phyloP scores from a whole-genome alignment of 2,113 vertebrate genomes.

The Canis aureus region DNA sequence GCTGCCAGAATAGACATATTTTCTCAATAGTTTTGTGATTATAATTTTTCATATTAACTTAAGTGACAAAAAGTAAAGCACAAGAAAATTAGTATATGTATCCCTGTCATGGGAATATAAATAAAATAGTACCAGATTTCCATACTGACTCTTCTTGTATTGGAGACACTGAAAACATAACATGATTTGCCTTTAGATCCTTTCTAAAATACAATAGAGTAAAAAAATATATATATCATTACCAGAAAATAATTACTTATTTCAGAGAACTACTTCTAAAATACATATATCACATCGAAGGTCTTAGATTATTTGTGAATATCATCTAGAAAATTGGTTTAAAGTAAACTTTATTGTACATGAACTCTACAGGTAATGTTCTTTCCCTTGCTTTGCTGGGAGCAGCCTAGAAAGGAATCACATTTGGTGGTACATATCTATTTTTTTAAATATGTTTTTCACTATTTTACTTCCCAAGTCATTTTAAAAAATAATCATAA shows the following conservation, averaged over 20 bases:
- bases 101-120: not conserved
- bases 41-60: conserved; percentile 19
- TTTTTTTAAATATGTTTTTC: not conserved
- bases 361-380: not conserved
- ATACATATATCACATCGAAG: not conserved
- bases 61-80: conserved; percentile 1
- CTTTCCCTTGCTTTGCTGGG: not conserved
- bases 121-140: not conserved
- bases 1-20: not conserved
- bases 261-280: not conserved
- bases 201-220: not conserved
- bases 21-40: conserved; percentile 32
- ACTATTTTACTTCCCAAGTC: not conserved
- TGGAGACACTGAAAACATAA: not conserved
- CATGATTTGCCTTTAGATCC: not conserved
- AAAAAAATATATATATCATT: not conserved
- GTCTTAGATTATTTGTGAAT: not conserved
- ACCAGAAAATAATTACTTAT: not conserved
- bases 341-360: not conserved
- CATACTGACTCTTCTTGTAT: not conserved
- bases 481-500: not conserved
- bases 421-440: not conserved
- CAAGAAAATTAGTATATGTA: not conserved
- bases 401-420: not conserved
- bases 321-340: not conserved